Evolutionary conservation across 2,113 vertebrate genomes (phyloP), one percentile per base, ranked within the genome.

Genomic region (Xenopus laevis): DNA sequence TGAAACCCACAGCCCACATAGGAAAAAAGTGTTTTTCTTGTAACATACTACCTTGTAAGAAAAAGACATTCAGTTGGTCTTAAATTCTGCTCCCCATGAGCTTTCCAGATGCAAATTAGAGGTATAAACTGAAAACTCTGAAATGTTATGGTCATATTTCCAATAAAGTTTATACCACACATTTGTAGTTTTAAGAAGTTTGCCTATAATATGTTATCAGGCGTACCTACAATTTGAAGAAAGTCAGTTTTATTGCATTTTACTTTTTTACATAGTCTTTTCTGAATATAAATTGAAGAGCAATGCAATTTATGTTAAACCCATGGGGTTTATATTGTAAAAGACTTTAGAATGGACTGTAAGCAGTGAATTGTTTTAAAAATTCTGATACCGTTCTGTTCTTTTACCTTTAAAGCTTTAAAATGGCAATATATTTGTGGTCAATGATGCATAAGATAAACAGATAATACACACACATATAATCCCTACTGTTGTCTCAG

Each of bases 41-140:
- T n/a, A 47, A 55, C 61, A 55, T 72, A 46, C 47, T 71, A 23
- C 50, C 50, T 23, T 40, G 63, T 46, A 66, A 11, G 46, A 66
- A 66, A 73, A 73, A 23, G 33, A n/a, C n/a, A 40, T 40, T 23
- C 52, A 21, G n/a, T n/a, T n/a, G 33, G 62, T 23, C 52, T 59
- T 87, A 84, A 87, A 86, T 87, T 83, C 84, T 86, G 77, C 81
- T 80, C 82, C 81, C 84, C 80, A 0, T 78, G 83, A 86, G 85
- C 78, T 81, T 83, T 83, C 66, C 82, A 81, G 82, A 87, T 78
- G 79, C 83, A 82, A 80, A 79, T 84, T 78, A 80, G 82, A 87
- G 80, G 71, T 81, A 84, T 78, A 86, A 87, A 84, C 83, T 82
- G 79, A 86, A 82, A 81, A 79, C 86, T 83, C 80, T 68, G 80